Conservation (phyloP, 2,888 invertebrate species). For the Drepana falcataria region DNA sequence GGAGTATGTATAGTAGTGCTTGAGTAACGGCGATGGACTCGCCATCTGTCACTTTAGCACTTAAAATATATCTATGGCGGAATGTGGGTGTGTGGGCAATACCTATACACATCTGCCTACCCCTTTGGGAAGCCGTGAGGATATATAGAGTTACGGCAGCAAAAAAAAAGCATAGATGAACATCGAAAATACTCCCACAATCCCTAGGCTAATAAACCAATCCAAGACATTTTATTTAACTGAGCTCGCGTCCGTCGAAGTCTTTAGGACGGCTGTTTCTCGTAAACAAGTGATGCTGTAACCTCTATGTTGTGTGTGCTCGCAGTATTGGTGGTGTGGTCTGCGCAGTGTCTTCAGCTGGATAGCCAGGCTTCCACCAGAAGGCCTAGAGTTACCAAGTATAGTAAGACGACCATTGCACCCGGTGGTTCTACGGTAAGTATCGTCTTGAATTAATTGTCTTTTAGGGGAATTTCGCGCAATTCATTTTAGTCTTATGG, state of each 20-base stretch:
- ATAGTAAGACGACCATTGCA: constrained; percentile 75
- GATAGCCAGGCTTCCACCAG: constrained; percentile 80
- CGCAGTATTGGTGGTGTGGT: constrained; percentile 66
- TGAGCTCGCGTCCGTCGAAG: constrained; percentile 9
- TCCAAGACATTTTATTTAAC: constrained; percentile 25
- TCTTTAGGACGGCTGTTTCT: constrained; percentile 4
- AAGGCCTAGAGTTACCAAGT: constrained; percentile 82
- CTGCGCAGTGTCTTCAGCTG: constrained; percentile 71
- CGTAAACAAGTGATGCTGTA: not conserved
- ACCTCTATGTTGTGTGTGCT: constrained; percentile 47
- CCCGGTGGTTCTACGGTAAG: constrained; percentile 69
- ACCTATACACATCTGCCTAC: too few relatives aligned
- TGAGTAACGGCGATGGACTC: too few relatives aligned
- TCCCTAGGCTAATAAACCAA: not conserved
- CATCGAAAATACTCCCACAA: not conserved
- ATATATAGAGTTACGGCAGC: too few relatives aligned
- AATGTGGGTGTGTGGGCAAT: too few relatives aligned
- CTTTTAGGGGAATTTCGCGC: too few relatives aligned
- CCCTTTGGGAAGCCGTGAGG: too few relatives aligned
- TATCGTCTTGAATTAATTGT: not conserved
- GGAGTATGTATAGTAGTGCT: too few relatives aligned
- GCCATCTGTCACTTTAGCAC: too few relatives aligned
- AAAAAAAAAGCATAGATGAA: too few relatives aligned
- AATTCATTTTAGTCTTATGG: too few relatives aligned
- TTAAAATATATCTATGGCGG: too few relatives aligned